Evolutionary conservation across 1,140 invertebrate genomes (phyloP).

Genomic region (Meloidogyne hapla): DNA sequence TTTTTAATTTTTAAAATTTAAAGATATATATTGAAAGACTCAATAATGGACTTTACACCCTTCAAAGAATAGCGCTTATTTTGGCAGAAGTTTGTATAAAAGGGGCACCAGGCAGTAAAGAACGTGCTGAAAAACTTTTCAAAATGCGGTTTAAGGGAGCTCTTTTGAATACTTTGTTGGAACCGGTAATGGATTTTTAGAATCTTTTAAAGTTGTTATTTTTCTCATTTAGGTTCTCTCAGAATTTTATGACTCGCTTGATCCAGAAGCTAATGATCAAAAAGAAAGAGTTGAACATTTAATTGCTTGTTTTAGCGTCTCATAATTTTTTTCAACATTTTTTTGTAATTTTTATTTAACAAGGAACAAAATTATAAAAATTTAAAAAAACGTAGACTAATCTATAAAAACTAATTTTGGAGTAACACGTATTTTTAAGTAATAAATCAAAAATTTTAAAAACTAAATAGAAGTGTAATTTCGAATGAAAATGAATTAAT

Average conservation of each 20-base stretch:
- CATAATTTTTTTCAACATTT: conserved; percentile 11
- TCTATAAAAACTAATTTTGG: not conserved
- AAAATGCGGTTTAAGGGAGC: conserved; percentile 52
- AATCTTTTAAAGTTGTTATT: not conserved
- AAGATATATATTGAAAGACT: conserved; percentile 81
- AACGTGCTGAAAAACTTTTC: conserved; percentile 52
- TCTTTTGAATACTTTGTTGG: conserved; percentile 39
- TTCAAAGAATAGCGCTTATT: conserved; percentile 92
- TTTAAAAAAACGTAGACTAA: not conserved
- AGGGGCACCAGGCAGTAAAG: conserved; percentile 49
- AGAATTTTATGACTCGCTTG: conserved; percentile 47
- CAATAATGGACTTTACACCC: conserved; percentile 87
- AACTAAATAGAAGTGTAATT: not conserved
- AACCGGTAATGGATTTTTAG: conserved; percentile 36
- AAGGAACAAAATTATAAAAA: not conserved
- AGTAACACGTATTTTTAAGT: not conserved
- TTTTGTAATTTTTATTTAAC: not conserved
- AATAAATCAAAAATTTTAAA: not conserved
- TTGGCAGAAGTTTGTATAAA: conserved; percentile 86
- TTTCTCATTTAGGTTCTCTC: conserved; percentile 42
- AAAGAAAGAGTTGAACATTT: conserved; percentile 72
- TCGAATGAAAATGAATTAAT: conserved; percentile 13
- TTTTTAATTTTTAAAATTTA: not conserved
- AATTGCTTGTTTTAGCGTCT: conserved; percentile 17
- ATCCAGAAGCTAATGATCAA: conserved; percentile 47